phyloP scores from a whole-genome alignment of 35 echinoderm and acorn worm species.

The Stichopus chloronotus region DNA sequence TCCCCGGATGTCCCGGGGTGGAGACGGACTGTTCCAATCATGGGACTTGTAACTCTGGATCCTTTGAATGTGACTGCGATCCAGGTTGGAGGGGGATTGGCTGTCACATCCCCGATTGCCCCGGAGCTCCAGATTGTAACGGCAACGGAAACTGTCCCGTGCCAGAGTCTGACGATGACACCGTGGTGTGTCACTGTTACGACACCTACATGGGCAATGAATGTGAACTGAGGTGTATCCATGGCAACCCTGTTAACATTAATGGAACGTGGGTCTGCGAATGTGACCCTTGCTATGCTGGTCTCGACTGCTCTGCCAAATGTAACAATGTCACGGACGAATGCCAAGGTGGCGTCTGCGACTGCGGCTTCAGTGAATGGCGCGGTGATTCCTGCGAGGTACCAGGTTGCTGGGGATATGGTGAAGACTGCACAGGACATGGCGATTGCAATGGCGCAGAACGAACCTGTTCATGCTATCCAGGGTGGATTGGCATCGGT shows the following conservation, averaged over 20 bases:
- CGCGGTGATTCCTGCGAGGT: slow-evolving; percentile 74
- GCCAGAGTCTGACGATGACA: slow-evolving; percentile 61
- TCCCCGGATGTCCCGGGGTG: slow-evolving; percentile 80
- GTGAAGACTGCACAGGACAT: slow-evolving; percentile 80
- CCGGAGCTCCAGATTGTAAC: slow-evolving; percentile 81
- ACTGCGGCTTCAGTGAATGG: slow-evolving; percentile 87
- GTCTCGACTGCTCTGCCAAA: slow-evolving; percentile 63
- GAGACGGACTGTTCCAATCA: slow-evolving; percentile 72
- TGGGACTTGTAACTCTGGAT: slow-evolving; percentile 81
- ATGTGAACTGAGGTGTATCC: slow-evolving; percentile 78
- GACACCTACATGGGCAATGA: slow-evolving; percentile 79
- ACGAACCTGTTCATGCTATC: slow-evolving; percentile 63
- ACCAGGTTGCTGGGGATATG: slow-evolving; percentile 72
- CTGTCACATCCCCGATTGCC: slow-evolving; percentile 90
- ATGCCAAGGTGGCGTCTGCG: slow-evolving; percentile 69
- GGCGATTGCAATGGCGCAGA: slow-evolving; percentile 80
- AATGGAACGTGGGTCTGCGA: slow-evolving; percentile 82
- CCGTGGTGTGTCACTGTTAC: slow-evolving; percentile 66
- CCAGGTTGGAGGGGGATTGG: slow-evolving; percentile 88
- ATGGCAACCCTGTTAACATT: slow-evolving; percentile 49
- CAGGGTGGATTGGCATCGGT: slow-evolving; percentile 79
- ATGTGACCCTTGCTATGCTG: slow-evolving; percentile 77
- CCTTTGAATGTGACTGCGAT: slow-evolving; percentile 84
- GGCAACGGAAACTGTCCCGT: slow-evolving; percentile 74
- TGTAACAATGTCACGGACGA: slow-evolving; percentile 64